phyloP scores from a whole-genome alignment of 92 coral and sea anemone genomes.

The Parazoanthus swiftii region DNA sequence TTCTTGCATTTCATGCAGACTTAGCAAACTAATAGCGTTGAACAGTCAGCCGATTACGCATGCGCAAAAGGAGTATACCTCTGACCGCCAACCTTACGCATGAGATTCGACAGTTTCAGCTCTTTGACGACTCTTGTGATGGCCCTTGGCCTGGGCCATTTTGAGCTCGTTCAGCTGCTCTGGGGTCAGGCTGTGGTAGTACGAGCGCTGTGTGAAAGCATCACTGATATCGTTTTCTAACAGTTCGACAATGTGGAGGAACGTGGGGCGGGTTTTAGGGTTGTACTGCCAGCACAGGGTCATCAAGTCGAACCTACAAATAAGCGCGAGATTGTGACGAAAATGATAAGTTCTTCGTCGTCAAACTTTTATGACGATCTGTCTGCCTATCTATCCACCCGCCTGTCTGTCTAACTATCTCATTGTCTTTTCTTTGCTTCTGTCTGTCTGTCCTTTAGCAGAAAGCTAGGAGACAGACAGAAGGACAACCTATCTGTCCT shows the following conservation, averaged over 20 bases:
- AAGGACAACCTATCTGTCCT: too few species aligned
- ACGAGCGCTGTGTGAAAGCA: conserved; percentile 70
- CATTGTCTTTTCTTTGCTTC: background rate
- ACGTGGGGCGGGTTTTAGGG: conserved; percentile 85
- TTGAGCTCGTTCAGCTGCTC: conserved; percentile 65
- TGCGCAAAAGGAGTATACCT: conserved; percentile 19
- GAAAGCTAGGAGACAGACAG: too few species aligned
- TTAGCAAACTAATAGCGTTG: background rate
- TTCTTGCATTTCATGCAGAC: background rate
- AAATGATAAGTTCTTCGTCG: background rate
- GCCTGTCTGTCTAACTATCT: background rate
- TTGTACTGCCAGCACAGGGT: conserved; percentile 85
- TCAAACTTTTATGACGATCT: background rate
- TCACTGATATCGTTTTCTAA: conserved; percentile 68
- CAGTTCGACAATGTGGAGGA: conserved; percentile 71
- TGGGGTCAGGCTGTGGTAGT: conserved; percentile 78
- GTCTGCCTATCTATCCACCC: conserved; percentile 3
- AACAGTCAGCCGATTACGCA: background rate
- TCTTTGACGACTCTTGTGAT: conserved; percentile 59
- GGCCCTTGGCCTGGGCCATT: conserved; percentile 48
- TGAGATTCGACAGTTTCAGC: conserved; percentile 55
- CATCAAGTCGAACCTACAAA: conserved; percentile 78
- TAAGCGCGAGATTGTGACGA: background rate
- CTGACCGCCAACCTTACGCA: conserved; percentile 26
- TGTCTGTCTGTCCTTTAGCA: background rate